Conservation (phyloP, 1,140 invertebrate genomes). For the Drosophila rhopaloa region DNA sequence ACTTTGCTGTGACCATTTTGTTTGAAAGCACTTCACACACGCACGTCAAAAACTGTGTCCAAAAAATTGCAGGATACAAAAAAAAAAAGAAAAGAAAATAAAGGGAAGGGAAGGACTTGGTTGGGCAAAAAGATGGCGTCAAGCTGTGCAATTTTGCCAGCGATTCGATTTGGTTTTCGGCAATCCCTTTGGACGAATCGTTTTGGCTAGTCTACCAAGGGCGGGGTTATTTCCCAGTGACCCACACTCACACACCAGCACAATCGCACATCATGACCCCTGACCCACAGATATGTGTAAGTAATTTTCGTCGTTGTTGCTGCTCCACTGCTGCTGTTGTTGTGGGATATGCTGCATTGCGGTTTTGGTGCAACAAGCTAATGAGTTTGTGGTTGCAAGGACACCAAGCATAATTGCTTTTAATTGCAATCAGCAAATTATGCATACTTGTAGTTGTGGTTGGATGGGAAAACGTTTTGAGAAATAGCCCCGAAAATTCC, state of each 20-base stretch:
- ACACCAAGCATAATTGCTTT: constrained; percentile 80
- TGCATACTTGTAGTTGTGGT: constrained; percentile 66
- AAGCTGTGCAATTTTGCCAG: constrained; percentile 54
- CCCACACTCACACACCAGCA: constrained; percentile 14
- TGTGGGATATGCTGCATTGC: constrained; percentile 72
- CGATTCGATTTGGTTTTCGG: constrained; percentile 54
- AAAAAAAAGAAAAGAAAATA: constrained; percentile 9
- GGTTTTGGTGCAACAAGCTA: constrained; percentile 78
- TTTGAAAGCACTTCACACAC: constrained; percentile 69
- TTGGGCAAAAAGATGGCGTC: constrained; percentile 48
- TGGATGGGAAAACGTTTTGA: neutral
- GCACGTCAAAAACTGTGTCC: constrained; percentile 62
- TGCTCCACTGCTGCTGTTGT: constrained; percentile 21
- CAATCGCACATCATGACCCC: neutral
- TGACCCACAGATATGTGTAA: constrained; percentile 29
- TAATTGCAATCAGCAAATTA: constrained; percentile 81
- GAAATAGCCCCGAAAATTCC: constrained; percentile 3
- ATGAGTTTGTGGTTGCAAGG: constrained; percentile 77
- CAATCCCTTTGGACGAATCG: constrained; percentile 21
- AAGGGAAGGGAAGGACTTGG: constrained; percentile 4
- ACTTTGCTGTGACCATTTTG: constrained; percentile 61
- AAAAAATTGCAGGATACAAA: constrained; percentile 18
- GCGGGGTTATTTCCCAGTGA: constrained; percentile 16
- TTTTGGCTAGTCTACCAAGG: neutral
- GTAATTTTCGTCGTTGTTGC: constrained; percentile 43